Percentiles rank a stretch among this genome's conserved stretches.
Evolutionary conservation across 2,797 vertebrate species (phyloP).

Genomic region (Halcyon chelicuti): DNA sequence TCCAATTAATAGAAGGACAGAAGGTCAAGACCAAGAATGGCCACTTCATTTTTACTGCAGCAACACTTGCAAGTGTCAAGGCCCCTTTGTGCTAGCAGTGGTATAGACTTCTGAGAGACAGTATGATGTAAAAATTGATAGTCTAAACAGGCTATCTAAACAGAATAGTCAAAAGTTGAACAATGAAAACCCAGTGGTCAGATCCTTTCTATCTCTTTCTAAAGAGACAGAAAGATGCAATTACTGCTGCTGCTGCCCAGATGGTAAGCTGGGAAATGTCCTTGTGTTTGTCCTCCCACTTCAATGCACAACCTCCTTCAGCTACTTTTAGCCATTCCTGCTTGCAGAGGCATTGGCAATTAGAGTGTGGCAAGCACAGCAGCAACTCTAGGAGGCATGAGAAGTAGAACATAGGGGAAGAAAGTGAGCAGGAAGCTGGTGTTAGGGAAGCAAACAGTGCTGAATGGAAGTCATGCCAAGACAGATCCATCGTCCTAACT

Average conservation of each 20-base stretch:
- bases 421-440: not conserved
- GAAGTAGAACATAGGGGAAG: not conserved
- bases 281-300: not conserved
- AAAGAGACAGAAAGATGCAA: not conserved
- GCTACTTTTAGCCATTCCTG: not conserved
- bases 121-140: not conserved
- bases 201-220: not conserved
- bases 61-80: not conserved
- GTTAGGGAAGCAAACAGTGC: not conserved
- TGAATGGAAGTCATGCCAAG: not conserved
- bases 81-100: not conserved
- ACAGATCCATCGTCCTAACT: not conserved
- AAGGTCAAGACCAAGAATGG: not conserved
- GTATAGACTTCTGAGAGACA: not conserved
- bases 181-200: not conserved
- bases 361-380: not conserved
- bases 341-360: not conserved
- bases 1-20: not conserved
- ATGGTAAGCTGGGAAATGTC: not conserved
- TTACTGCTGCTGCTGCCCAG: not conserved
- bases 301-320: not conserved
- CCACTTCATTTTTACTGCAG: not conserved
- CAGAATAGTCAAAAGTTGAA: not conserved
- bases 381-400: not conserved
- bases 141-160: not conserved